Evolutionary conservation across 1,140 invertebrate genomes (phyloP), one percentile per base, ranked within the genome.

Genomic region (Mizuhopecten yessoensis): DNA sequence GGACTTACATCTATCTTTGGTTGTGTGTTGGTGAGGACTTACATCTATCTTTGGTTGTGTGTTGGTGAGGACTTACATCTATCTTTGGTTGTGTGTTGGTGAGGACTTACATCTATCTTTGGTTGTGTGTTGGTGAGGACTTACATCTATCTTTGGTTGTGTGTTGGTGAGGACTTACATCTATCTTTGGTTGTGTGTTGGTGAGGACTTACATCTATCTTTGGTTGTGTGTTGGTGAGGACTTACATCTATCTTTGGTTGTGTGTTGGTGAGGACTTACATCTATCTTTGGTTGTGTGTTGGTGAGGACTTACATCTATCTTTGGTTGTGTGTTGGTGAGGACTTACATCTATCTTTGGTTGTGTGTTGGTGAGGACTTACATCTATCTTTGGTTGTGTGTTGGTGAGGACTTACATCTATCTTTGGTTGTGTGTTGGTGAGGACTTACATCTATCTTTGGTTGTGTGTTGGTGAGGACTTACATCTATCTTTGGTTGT

Each of bases 141-240:
- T 49, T 49, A 49, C 45, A 49, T 49, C 45, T 49, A 49, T 23
- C 45, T 49, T 49, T 49, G 88, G 88, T 49, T 90, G 57, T 10
- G n/a, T n/a, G 90, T 87, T 34, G 87, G 90, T 9, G 87, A 88
- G 33, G 39, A 33, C 90, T 87, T 88, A 87, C 45, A 49, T 49
- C n/a, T n/a, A n/a, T n/a, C 45, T 49, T 49, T 49, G 45, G 45
- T 49, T 49, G 45, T n/a, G n/a, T 49, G 45, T 49, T 49, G 45
- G 45, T 49, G 45, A 49, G 11, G 20, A 49, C 45, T 49, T 49
- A 49, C 45, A 49, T 49, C 45, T 49, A 49, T 23, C 45, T 49
- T 49, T 49, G 45, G 45, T 49, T 49, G 45, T 49, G n/a, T n/a
- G 45, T 49, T 49, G 45, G 45, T 49, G 45, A 49, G 11, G 20